Conservation (phyloP, 2,797 vertebrate genomes). For the Channa striata region DNA sequence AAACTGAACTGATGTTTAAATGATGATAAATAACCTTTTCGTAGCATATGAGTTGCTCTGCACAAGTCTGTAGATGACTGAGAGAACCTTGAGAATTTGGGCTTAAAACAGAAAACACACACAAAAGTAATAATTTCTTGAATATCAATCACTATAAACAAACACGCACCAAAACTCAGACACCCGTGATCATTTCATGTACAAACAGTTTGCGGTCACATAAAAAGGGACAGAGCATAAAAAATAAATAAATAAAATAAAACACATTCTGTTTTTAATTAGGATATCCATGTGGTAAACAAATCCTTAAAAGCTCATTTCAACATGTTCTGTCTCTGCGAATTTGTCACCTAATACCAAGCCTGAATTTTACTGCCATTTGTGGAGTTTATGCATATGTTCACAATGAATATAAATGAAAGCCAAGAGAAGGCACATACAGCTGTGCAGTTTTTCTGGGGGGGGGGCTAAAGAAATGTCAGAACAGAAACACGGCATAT, state of each 20-base stretch:
- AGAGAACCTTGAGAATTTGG: slow-evolving; percentile 91
- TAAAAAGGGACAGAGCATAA: slow-evolving; percentile 42
- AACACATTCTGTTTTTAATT: slow-evolving; percentile 45
- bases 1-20: neutral
- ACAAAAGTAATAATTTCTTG: too few species aligned
- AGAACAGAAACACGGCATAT: slow-evolving; percentile 16
- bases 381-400: slow-evolving; percentile 58
- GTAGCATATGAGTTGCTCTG: slow-evolving; percentile 95
- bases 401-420: slow-evolving; percentile 66
- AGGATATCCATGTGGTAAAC: slow-evolving; percentile 50
- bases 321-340: slow-evolving; percentile 56
- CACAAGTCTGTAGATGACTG: slow-evolving; percentile 93
- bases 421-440: slow-evolving; percentile 46
- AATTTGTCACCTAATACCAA: slow-evolving; percentile 65
- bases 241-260: slow-evolving; percentile 12
- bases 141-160: too few species aligned
- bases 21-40: slow-evolving; percentile 88
- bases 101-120: slow-evolving; percentile 86
- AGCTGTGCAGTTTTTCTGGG: slow-evolving; percentile 41
- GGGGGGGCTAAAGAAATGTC: slow-evolving; percentile 45
- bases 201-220: slow-evolving; percentile 9
- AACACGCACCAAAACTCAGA: neutral
- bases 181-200: neutral
- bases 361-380: slow-evolving; percentile 53
- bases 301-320: slow-evolving; percentile 56